Evolutionary conservation across 2,113 vertebrate genomes (phyloP).

Genomic region (Gymnobelideus leadbeateri): DNA sequence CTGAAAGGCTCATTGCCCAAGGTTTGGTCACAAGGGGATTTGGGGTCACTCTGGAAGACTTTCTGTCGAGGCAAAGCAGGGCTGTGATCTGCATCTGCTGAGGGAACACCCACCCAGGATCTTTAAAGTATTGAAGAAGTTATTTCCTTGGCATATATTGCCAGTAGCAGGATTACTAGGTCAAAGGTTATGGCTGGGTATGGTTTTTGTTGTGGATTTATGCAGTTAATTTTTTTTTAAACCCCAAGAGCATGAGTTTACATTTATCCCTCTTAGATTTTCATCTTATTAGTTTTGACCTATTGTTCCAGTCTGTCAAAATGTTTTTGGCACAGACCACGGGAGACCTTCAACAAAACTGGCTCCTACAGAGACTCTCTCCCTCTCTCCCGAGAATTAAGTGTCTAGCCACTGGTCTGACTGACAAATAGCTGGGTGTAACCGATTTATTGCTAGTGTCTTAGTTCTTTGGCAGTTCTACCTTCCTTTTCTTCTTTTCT

Average conservation of each 20-base stretch:
- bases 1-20: neutral
- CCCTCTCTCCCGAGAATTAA: neutral
- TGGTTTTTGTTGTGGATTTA: neutral
- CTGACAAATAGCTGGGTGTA: neutral
- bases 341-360: neutral
- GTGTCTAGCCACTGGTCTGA: neutral
- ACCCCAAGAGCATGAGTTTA: neutral
- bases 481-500: neutral
- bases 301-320: neutral
- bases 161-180: neutral
- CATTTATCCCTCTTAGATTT: neutral
- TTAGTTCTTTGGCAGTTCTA: neutral
- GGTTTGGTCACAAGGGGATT: neutral
- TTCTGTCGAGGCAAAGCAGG: neutral
- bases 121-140: neutral
- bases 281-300: slow-evolving; percentile 7
- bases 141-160: neutral
- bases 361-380: slow-evolving; percentile 64
- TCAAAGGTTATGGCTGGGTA: slow-evolving; percentile 1
- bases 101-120: neutral
- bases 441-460: neutral
- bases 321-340: neutral
- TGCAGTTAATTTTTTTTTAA: neutral
- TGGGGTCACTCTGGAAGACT: neutral
- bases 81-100: neutral